Evolutionary conservation across 1,140 invertebrate species (phyloP).

Genomic region (Drosophila lacteicornis): DNA sequence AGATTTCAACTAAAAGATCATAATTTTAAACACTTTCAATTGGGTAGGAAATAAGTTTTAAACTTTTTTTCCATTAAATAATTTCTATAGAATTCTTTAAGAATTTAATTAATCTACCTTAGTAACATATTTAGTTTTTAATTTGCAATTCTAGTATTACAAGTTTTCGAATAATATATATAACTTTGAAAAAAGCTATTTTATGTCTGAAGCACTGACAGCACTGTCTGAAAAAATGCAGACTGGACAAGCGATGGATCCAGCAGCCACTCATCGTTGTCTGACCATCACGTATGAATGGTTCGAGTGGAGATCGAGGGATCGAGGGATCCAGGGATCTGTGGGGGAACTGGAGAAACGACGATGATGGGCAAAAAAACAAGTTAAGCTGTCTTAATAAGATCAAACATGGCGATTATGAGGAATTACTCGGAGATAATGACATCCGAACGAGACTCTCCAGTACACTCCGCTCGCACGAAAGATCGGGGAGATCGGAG

Average conservation of each 20-base stretch:
- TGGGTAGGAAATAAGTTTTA: too few species aligned
- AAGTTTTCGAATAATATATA: too few species aligned
- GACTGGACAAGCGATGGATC: conserved; percentile 32
- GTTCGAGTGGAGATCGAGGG: conserved; percentile 21
- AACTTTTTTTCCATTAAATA: background rate
- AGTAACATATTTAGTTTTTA: too few species aligned
- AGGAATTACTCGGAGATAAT: conserved; percentile 73
- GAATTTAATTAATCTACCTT: background rate
- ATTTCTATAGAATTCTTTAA: too few species aligned
- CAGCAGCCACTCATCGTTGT: conserved; percentile 22
- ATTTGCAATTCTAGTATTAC: too few species aligned
- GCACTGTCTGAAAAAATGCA: background rate
- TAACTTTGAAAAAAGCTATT: background rate
- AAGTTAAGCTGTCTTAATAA: conserved; percentile 79
- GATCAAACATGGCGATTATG: conserved; percentile 76
- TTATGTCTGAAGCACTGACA: conserved; percentile 12
- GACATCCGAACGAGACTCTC: conserved; percentile 38
- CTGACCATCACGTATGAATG: conserved; percentile 57
- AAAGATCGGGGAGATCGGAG: conserved; percentile 8
- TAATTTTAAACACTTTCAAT: background rate
- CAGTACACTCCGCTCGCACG: background rate
- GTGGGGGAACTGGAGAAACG: background rate
- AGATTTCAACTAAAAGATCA: background rate
- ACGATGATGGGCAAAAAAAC: conserved; percentile 59
- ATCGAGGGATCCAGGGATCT: conserved; percentile 12